Conservation (phyloP, 1,140 invertebrate species). For the Ceratina japonica region DNA sequence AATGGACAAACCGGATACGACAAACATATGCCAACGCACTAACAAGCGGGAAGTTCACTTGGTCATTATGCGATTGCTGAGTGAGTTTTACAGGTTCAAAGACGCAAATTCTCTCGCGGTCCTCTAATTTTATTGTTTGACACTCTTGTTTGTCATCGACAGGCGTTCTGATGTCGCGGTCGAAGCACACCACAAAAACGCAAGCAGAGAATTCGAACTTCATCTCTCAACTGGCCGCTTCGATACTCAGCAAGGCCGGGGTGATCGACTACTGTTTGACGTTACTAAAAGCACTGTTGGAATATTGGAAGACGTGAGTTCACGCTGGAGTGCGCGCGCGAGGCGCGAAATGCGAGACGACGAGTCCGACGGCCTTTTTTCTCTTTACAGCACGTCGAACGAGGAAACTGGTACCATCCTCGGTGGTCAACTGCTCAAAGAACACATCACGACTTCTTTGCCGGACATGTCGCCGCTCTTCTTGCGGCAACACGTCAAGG, state of each 20-base stretch:
- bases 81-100: conserved; percentile 74
- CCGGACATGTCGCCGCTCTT: conserved; percentile 98
- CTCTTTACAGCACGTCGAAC: conserved; percentile 70
- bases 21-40: conserved; percentile 81
- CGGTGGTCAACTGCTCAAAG: conserved; percentile 86
- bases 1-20: conserved; percentile 82
- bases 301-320: conserved; percentile 88
- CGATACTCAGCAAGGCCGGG: conserved; percentile 87
- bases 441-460: conserved; percentile 88
- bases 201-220: conserved; percentile 84
- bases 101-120: not conserved
- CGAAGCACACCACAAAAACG: conserved; percentile 82
- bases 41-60: conserved; percentile 90
- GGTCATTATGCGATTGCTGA: conserved; percentile 90
- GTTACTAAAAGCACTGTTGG: conserved; percentile 88
- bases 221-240: conserved; percentile 88
- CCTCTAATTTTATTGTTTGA: not conserved
- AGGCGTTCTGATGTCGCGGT: conserved; percentile 90
- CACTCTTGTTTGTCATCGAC: not conserved
- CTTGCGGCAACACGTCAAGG: conserved; percentile 94
- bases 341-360: not conserved
- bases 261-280: conserved; percentile 91
- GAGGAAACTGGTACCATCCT: conserved; percentile 80
- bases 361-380: not conserved
- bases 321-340: too few species aligned